Conservation (phyloP, 2,888 invertebrate species). For the Drosophila recens region DNA sequence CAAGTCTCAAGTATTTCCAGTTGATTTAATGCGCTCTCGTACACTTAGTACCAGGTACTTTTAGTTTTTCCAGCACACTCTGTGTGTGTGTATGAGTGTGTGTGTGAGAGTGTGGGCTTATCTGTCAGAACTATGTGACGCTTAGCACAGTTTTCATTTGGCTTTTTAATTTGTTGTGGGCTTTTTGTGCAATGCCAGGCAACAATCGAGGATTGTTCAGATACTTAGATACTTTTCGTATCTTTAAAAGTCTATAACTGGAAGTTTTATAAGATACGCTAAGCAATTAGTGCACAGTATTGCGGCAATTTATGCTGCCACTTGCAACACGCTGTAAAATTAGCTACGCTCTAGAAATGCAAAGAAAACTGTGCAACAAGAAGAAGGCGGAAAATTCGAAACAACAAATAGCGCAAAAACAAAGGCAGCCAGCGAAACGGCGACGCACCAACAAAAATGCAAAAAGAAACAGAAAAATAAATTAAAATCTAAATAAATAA, state of each 20-base stretch:
- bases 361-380: slow-evolving; percentile 22
- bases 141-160: slow-evolving; percentile 27
- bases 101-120: slow-evolving; percentile 33
- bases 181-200: background rate
- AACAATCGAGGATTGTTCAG: background rate
- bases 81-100: slow-evolving; percentile 11
- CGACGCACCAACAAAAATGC: slow-evolving; percentile 41
- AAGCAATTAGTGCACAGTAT: slow-evolving; percentile 46
- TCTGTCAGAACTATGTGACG: slow-evolving; percentile 45
- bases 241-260: background rate
- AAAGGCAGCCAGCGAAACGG: slow-evolving; percentile 61
- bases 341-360: slow-evolving; percentile 71
- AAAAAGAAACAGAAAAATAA: slow-evolving; percentile 13
- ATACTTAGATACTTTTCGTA: background rate
- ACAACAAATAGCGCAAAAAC: slow-evolving; percentile 26
- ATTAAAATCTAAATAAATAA: slow-evolving; percentile 26
- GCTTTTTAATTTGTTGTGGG: background rate
- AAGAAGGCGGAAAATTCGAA: slow-evolving; percentile 11
- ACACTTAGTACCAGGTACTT: slow-evolving; percentile 44
- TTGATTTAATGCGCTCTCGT: slow-evolving; percentile 65
- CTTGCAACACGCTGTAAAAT: slow-evolving; percentile 60
- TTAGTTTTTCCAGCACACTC: slow-evolving; percentile 18
- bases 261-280: slow-evolving; percentile 1
- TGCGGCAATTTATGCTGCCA: slow-evolving; percentile 50
- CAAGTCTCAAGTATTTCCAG: slow-evolving; percentile 60